These are phyloP conservation scores for Parotocinclus haroldoi DNA, from an alignment of 2,797 vertebrate genomes.

Conservation along the genomic window DNA sequence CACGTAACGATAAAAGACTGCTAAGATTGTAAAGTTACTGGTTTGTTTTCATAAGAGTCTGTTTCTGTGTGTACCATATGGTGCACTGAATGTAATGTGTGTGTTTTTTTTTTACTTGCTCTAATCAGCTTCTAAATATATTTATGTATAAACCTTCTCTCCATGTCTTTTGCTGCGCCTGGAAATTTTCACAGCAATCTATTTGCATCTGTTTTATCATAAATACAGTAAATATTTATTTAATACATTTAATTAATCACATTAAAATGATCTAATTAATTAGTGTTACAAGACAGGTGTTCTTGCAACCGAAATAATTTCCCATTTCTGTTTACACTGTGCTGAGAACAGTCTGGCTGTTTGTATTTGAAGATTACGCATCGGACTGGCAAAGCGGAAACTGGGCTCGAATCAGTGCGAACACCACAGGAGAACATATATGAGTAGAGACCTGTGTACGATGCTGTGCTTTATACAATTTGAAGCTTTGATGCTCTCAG, in stretches of 20 bases:
- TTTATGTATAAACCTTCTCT: no score
- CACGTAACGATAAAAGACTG: no score
- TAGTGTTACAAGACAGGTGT: no score
- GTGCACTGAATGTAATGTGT: neutral
- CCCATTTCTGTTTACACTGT: neutral
- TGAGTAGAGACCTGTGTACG: neutral
- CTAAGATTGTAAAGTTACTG: neutral
- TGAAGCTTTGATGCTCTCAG: constrained; percentile 35
- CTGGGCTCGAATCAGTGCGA: constrained; percentile 15
- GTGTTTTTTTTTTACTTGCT: no score
- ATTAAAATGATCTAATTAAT: no score
- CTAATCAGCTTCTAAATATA: neutral
- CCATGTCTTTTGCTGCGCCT: no score
- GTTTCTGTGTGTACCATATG: constrained; percentile 9
- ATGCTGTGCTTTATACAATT: constrained; percentile 17
- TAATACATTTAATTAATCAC: no score
- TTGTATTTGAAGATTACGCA: constrained; percentile 16
- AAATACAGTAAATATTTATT: no score
- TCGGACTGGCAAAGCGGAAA: neutral
- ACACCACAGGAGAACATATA: constrained; percentile 13
- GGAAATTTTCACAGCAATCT: no score
- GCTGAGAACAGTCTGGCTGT: constrained; percentile 4
- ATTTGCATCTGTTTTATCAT: no score
- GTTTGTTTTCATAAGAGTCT: neutral
- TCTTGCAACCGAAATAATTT: no score